These are phyloP conservation scores for Lepidocyrtinus sp. DNA, from an alignment of 2,888 invertebrate genomes.

Conservation along the genomic window DNA sequence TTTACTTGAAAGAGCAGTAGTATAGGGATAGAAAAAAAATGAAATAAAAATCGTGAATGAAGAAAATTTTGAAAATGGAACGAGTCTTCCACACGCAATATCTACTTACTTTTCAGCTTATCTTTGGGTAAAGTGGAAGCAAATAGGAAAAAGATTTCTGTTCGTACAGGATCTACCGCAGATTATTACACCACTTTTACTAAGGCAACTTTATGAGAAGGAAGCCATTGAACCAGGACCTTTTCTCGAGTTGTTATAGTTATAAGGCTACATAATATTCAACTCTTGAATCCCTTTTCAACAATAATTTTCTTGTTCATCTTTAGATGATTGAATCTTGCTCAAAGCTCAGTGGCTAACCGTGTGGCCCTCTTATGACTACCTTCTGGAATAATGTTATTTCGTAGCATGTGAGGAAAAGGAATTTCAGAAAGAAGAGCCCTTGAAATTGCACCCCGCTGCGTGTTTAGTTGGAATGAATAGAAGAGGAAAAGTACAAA, in stretches of 20 bases:
- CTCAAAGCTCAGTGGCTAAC: conserved; percentile 10
- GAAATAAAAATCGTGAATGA: not conserved
- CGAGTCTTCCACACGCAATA: conserved; percentile 5
- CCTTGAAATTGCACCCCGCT: conserved; percentile 61
- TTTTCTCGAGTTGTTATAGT: too few relatives aligned
- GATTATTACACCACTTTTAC: not conserved
- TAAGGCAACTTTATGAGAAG: not conserved
- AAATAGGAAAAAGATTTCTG: not conserved
- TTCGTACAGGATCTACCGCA: not conserved
- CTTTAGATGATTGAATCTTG: conserved; percentile 3
- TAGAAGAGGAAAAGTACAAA: conserved; percentile 1
- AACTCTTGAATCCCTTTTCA: not conserved
- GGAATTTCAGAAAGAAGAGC: conserved; percentile 55
- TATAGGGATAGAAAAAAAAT: not conserved
- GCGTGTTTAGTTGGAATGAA: conserved; percentile 47
- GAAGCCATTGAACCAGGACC: not conserved
- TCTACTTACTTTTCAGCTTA: too few relatives aligned
- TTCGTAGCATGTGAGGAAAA: conserved; percentile 11
- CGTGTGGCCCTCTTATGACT: conserved; percentile 11
- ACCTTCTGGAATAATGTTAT: not conserved
- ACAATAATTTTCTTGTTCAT: conserved; percentile 18
- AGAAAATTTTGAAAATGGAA: not conserved
- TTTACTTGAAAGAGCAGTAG: not conserved
- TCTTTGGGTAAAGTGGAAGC: not conserved
- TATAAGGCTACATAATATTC: too few relatives aligned